Conservation (phyloP, 2,797 vertebrate species). For the Sebastes cheni region DNA sequence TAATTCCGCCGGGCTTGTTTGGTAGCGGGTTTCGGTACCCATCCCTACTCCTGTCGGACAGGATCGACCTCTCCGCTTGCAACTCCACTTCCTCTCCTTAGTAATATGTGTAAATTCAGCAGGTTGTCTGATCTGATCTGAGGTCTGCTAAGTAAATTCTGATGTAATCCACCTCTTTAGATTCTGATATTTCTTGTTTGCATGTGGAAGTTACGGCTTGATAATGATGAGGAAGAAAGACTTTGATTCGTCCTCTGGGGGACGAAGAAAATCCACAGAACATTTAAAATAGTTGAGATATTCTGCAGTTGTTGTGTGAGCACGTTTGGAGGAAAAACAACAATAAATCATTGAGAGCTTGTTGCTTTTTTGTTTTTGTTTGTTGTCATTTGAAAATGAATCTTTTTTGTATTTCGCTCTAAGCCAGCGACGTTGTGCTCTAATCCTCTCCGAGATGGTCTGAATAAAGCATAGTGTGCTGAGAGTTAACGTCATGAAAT, state of each 20-base stretch:
- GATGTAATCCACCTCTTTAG: too few relatives aligned
- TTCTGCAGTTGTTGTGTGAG: too few relatives aligned
- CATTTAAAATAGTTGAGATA: neutral
- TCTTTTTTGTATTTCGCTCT: neutral
- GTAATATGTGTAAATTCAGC: too few relatives aligned
- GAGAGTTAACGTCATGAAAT: neutral
- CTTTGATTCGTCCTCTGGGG: neutral
- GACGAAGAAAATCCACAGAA: neutral
- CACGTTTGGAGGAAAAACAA: neutral
- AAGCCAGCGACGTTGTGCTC: neutral
- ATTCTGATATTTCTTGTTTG: neutral
- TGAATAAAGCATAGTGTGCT: fast-evolving
- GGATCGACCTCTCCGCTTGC: too few relatives aligned
- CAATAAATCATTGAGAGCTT: neutral
- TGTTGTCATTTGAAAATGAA: neutral
- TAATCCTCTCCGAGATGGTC: neutral
- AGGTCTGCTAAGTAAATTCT: neutral
- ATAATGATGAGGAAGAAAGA: neutral
- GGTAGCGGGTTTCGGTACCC: too few relatives aligned
- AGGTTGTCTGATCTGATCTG: neutral
- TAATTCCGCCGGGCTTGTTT: too few relatives aligned
- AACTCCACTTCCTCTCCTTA: too few relatives aligned
- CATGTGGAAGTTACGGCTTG: neutral
- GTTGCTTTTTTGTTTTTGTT: neutral
- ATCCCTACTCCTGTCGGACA: too few relatives aligned